Conservation (phyloP, 2,888 invertebrate species). For the Unio pictorum region DNA sequence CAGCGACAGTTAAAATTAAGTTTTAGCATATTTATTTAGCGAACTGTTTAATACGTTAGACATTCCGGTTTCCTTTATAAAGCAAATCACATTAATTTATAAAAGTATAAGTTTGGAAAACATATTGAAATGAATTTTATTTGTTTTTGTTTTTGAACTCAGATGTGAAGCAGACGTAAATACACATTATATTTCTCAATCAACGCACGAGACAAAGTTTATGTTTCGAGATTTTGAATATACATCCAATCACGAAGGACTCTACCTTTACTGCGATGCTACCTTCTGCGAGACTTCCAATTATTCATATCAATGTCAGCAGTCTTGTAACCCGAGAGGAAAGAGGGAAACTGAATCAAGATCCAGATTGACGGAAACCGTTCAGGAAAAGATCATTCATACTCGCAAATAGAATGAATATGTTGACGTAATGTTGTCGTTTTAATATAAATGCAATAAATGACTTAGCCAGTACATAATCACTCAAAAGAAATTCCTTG, state of each 20-base stretch:
- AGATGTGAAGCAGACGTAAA: constrained; percentile 36
- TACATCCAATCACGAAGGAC: constrained; percentile 23
- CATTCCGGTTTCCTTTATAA: too few relatives aligned
- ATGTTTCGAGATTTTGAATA: constrained; percentile 44
- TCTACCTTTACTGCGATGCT: constrained; percentile 36
- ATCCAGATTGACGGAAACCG: not conserved
- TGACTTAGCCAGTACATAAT: too few relatives aligned
- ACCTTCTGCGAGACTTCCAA: constrained; percentile 34
- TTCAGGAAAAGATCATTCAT: not conserved
- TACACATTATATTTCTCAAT: constrained; percentile 28
- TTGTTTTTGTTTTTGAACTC: not conserved
- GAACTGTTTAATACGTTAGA: too few relatives aligned
- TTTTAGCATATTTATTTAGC: too few relatives aligned
- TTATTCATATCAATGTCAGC: constrained; percentile 28
- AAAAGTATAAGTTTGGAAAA: too few relatives aligned
- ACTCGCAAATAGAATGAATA: not conserved
- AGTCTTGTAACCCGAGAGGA: constrained; percentile 24
- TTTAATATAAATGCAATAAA: too few relatives aligned
- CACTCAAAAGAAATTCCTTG: too few relatives aligned
- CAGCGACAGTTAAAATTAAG: too few relatives aligned
- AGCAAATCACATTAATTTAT: too few relatives aligned
- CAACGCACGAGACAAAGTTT: constrained; percentile 37
- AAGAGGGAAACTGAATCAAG: constrained; percentile 2
- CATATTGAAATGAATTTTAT: too few relatives aligned
- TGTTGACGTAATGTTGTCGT: too few relatives aligned